Percentiles rank a stretch among this genome's conserved stretches.
These are phyloP conservation scores for Neomonachus schauinslandi DNA, from an alignment of 2,113 vertebrate species.

Conservation along the genomic window DNA sequence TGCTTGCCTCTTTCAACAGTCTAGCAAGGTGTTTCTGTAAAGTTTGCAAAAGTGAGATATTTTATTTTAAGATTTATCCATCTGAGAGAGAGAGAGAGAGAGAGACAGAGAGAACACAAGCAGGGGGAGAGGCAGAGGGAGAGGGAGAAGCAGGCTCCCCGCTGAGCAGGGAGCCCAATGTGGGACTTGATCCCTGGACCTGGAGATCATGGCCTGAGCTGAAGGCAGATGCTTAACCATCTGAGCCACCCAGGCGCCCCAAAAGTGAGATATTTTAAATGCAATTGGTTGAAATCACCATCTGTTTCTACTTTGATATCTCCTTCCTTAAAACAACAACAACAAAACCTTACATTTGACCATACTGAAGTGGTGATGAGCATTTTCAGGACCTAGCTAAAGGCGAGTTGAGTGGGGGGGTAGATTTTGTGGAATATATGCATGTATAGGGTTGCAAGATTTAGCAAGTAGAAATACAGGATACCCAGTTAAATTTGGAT, in stretches of 20 bases:
- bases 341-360: background rate
- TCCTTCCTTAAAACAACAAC: background rate
- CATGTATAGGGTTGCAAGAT: background rate
- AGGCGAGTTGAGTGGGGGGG: background rate
- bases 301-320: background rate
- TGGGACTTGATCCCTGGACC: no score
- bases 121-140: no score
- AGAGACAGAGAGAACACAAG: no score
- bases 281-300: background rate
- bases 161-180: no score
- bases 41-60: background rate
- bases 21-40: background rate
- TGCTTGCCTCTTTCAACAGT: no score
- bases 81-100: no score
- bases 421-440: background rate
- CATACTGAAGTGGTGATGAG: background rate
- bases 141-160: no score
- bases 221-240: no score
- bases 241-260: no score
- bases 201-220: no score
- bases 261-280: background rate
- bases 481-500: background rate
- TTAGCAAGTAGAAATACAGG: background rate
- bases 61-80: no score
- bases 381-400: background rate